phyloP scores from a whole-genome alignment of 1,140 invertebrate genomes.

The Fopius arisanus region DNA sequence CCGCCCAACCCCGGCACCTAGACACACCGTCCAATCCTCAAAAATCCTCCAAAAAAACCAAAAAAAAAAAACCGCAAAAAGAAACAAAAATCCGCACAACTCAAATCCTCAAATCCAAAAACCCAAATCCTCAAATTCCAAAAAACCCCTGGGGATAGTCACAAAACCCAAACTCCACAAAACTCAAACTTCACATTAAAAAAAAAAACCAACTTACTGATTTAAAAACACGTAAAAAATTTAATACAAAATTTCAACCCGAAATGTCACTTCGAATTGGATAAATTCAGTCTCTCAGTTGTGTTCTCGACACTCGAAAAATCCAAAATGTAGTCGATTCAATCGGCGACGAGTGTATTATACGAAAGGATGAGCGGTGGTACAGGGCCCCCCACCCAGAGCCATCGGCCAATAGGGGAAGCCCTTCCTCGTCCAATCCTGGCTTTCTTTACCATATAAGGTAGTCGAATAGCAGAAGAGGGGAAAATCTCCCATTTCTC shows the following conservation, averaged over 20 bases:
- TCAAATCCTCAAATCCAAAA: background rate
- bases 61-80: slow-evolving; percentile 29
- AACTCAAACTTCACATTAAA: background rate
- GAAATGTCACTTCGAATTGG: background rate
- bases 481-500: slow-evolving; percentile 36
- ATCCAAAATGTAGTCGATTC: slow-evolving; percentile 16
- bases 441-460: slow-evolving; percentile 68
- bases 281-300: background rate
- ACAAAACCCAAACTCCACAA: background rate
- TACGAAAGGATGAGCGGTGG: slow-evolving; percentile 51
- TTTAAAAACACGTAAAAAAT: background rate
- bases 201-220: background rate
- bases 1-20: slow-evolving; percentile 56
- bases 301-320: background rate
- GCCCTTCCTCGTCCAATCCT: slow-evolving; percentile 62
- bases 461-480: slow-evolving; percentile 53
- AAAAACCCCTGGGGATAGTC: background rate
- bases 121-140: slow-evolving; percentile 22
- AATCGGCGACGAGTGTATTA: slow-evolving; percentile 56
- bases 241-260: background rate
- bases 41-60: background rate
- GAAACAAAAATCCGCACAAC: background rate
- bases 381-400: slow-evolving; percentile 41
- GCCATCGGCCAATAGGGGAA: slow-evolving; percentile 55
- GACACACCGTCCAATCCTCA: background rate